Evolutionary conservation across 23 tunicate species (phyloP), one percentile per base, ranked within the genome.

Genomic region (Diplosoma virens): DNA sequence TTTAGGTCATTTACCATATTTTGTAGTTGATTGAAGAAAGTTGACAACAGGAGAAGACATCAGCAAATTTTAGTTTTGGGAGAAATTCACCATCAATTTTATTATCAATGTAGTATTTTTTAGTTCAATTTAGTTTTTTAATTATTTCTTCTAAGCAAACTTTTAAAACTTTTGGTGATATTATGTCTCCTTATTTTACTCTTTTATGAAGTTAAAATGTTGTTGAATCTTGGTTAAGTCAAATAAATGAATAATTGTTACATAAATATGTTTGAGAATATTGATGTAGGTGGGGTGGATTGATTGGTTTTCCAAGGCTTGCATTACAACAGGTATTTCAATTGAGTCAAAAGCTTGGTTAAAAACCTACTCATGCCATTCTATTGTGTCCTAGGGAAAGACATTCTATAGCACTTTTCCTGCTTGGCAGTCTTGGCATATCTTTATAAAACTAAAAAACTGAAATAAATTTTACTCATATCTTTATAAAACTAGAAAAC

Each of bases 301-400:
- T 55, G 61, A 11, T 55, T 55, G 61, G 23, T n/a, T 11, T 55
- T 55, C 61, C 61, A 55, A 55, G 23, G 61, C 61, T 55, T 55
- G 22, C n/a, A 55, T 18, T n/a, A 55, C 61, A 24, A 18, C 61
- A 17, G 61, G 17, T 4, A 55, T 9, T n/a, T 55, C 61, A 9
- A n/a, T 9, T 9, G 17, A 9, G 23, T 55, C 61, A 5, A 55
- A 55, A 4, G 61, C 61, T 55, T 55, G n/a, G n/a, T n/a, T n/a
- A n/a, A n/a, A n/a, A n/a, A n/a, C n/a, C n/a, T n/a, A n/a, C n/a
- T n/a, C n/a, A n/a, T n/a, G n/a, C n/a, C n/a, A n/a, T n/a, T n/a
- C n/a, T n/a, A n/a, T n/a, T n/a, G n/a, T n/a, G n/a, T n/a, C n/a
- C n/a, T n/a, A n/a, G n/a, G n/a, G n/a, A n/a, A n/a, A n/a, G n/a